Evolutionary conservation across 1,140 invertebrate species (phyloP), one percentile per base, ranked within the genome.

Genomic region (Drosophila nasuta): DNA sequence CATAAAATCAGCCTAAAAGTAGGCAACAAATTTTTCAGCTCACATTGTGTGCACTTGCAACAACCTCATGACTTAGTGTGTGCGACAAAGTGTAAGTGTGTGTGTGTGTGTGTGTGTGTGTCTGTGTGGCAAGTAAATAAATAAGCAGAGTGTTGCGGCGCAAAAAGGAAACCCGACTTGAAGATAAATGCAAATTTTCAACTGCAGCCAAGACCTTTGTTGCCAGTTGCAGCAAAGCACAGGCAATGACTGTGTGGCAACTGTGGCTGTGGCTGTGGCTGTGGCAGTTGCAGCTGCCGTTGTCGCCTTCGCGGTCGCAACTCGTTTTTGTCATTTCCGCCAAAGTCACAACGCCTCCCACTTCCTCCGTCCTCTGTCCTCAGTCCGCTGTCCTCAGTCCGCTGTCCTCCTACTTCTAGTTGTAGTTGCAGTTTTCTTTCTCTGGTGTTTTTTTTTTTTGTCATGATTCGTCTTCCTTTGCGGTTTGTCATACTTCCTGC

Each of bases 151-250:
- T 56, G 72, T 48, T 54, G 69, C 20, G 38, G 51, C 56, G 8
- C 46, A 58, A 64, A 69, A 65, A 77, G 76, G 73, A 77, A 88
- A 65, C 69, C 71, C 76, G 76, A 77, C 79, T 82, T 72, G 76
- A 87, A 87, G 82, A 88, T 88, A 87, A 87, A 87, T 87, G 83
- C 82, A 88, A 87, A 88, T 87, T 87, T 82, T 51, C 59, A 68
- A 62, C 38, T 73, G 52, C 15, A 13, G 54, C 75, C 76, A 46
- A 69, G 65, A 56, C 41, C 58, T 66, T 52, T 38, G 52, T 45
- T 41, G 62, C 59, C 64, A 38, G 49, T 17, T 28, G 28, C 59
- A 64, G 51, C 13, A 17, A 33, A 5, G 33, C 35, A 8, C 8
- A 10, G 8, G 10, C 38, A 10, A 41, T 41, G 38, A n/a, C 38